These are phyloP conservation scores for Lontra canadensis DNA, from an alignment of 2,113 vertebrate species.

Conservation along the genomic window DNA sequence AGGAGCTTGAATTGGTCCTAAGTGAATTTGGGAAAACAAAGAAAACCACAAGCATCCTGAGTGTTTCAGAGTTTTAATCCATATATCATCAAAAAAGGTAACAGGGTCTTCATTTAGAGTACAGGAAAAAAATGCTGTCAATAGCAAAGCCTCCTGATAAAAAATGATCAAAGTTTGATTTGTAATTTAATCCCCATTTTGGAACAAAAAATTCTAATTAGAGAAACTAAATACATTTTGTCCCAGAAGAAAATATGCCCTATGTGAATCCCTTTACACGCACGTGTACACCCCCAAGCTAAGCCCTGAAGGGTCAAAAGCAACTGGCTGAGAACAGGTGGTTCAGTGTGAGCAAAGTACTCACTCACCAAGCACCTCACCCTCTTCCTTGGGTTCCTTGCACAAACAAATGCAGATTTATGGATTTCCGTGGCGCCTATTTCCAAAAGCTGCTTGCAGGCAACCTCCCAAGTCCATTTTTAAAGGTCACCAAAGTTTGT, in stretches of 20 bases:
- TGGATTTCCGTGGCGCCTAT: neutral
- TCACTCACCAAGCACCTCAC: neutral
- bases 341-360: neutral
- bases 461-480: neutral
- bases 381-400: neutral
- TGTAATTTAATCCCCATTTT: neutral
- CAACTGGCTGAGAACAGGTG: too few species aligned
- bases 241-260: neutral
- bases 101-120: neutral
- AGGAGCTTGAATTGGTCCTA: neutral
- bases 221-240: neutral
- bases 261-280: neutral
- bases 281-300: rapidly evolving
- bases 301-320: neutral
- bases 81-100: neutral
- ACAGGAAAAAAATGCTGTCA: neutral
- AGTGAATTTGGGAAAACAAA: neutral
- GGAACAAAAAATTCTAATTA: neutral
- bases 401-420: neutral
- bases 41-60: neutral
- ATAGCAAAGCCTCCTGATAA: neutral
- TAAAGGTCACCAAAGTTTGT: neutral
- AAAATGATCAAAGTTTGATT: neutral
- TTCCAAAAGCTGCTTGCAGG: neutral
- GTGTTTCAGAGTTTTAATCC: neutral